phyloP scores from a whole-genome alignment of 2,797 vertebrate species.

The Trematomus bernacchii region DNA sequence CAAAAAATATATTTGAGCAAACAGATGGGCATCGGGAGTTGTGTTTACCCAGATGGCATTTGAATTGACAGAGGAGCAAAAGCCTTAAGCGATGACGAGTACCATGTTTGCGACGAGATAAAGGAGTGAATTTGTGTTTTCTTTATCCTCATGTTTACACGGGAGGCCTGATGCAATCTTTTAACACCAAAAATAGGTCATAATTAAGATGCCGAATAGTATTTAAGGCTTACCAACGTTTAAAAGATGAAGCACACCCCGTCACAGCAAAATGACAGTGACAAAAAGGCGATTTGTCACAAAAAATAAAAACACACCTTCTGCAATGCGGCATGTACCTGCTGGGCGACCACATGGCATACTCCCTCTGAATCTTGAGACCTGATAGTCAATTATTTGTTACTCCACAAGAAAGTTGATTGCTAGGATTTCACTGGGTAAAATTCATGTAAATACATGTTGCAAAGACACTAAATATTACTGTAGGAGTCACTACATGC shows the following conservation, averaged over 20 bases:
- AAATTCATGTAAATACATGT: not conserved
- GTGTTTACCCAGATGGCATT: slow-evolving; percentile 58
- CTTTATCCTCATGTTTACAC: slow-evolving; percentile 32
- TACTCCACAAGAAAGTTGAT: slow-evolving; percentile 3
- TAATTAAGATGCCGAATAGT: slow-evolving; percentile 30
- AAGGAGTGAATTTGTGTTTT: slow-evolving; percentile 18
- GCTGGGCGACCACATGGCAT: slow-evolving; percentile 27
- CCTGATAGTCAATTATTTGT: not conserved
- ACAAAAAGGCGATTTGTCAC: not conserved
- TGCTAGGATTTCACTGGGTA: not conserved
- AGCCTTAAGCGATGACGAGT: slow-evolving; percentile 29
- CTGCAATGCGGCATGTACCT: not conserved
- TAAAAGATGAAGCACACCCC: not conserved
- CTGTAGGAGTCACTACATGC: not conserved
- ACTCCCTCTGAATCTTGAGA: slow-evolving; percentile 16
- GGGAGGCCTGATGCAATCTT: slow-evolving; percentile 4
- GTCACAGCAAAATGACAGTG: not conserved
- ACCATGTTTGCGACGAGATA: slow-evolving; percentile 38
- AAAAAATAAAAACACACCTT: slow-evolving; percentile 1
- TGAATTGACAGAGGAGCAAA: slow-evolving; percentile 49
- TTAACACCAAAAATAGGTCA: slow-evolving; percentile 20
- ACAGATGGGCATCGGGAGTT: slow-evolving; percentile 55
- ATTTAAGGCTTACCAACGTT: slow-evolving; percentile 40
- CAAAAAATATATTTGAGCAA: slow-evolving; percentile 34
- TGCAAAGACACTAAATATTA: not conserved